Percentiles rank a stretch among this genome's conserved stretches.
These are phyloP conservation scores for Turritopsis rubra DNA, from an alignment of 30 jellyfish, hydroid and myxozoan species.

Conservation along the genomic window DNA sequence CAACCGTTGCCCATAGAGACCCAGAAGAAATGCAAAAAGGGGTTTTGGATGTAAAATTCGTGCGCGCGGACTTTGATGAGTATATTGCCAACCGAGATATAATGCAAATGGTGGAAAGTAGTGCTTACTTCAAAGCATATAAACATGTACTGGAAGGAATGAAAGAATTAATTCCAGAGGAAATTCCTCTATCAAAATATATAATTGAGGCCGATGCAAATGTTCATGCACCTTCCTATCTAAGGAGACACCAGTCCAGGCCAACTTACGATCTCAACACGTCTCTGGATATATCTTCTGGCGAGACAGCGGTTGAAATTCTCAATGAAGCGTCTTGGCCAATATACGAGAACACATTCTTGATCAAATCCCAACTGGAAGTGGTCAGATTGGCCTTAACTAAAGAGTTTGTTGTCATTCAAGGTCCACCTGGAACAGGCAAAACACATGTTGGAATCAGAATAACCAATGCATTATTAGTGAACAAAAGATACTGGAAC, in stretches of 20 bases:
- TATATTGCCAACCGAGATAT: not conserved
- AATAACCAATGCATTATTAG: slow-evolving; percentile 42
- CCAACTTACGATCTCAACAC: not conserved
- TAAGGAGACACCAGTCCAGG: not conserved
- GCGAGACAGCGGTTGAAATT: not conserved
- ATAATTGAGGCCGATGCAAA: slow-evolving; percentile 26
- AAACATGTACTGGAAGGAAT: slow-evolving; percentile 48
- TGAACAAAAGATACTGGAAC: slow-evolving; percentile 15
- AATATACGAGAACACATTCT: not conserved
- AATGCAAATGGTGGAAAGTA: slow-evolving; percentile 48
- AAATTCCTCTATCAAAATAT: slow-evolving; percentile 35
- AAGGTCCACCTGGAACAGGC: slow-evolving; percentile 95
- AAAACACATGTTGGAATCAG: slow-evolving; percentile 57
- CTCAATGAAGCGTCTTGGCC: not conserved
- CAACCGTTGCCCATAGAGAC: slow-evolving; percentile 49
- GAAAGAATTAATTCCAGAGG: slow-evolving; percentile 22
- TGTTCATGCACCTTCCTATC: slow-evolving; percentile 33
- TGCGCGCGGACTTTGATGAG: slow-evolving; percentile 2
- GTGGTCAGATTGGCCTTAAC: slow-evolving; percentile 7
- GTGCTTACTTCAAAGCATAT: slow-evolving; percentile 60
- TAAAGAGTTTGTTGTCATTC: slow-evolving; percentile 19
- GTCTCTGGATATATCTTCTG: slow-evolving; percentile 4
- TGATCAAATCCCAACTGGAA: not conserved
- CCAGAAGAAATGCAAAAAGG: slow-evolving; percentile 35
- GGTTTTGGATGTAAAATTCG: slow-evolving; percentile 18